phyloP scores from a whole-genome alignment of 2,797 vertebrate genomes.

The Xiphorhynchus erythropygius region DNA sequence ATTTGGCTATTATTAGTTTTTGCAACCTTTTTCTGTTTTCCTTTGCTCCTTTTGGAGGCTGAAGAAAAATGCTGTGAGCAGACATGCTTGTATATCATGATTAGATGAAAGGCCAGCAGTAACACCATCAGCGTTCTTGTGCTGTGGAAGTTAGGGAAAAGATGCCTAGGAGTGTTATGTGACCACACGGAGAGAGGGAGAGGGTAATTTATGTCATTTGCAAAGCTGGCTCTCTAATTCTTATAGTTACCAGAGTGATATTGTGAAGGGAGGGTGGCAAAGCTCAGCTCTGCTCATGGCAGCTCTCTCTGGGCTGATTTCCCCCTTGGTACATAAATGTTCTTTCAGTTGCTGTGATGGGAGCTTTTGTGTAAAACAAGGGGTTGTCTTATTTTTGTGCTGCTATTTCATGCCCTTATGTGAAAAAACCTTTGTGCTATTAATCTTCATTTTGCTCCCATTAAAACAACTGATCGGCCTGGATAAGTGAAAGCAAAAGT shows the following conservation, averaged over 20 bases:
- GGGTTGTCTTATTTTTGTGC: background rate
- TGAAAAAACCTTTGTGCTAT: background rate
- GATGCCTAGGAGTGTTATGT: background rate
- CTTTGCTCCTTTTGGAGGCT: background rate
- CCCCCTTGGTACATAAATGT: background rate
- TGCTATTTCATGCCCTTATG: background rate
- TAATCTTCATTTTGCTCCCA: background rate
- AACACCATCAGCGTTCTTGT: background rate
- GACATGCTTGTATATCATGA: accelerated
- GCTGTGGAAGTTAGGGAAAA: background rate
- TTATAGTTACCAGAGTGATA: background rate
- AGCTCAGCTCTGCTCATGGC: background rate
- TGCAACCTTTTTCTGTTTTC: background rate
- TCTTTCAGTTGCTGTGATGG: background rate
- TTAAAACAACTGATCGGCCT: background rate
- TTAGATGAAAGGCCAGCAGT: background rate
- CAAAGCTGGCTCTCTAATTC: background rate
- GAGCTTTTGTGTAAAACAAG: background rate
- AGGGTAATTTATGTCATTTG: background rate
- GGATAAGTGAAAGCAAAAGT: background rate
- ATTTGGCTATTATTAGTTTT: background rate
- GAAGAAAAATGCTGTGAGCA: background rate
- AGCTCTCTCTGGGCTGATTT: background rate
- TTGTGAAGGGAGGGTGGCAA: background rate
- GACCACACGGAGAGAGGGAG: background rate